phyloP scores from a whole-genome alignment of 2,797 vertebrate species.

The Argya squamiceps region DNA sequence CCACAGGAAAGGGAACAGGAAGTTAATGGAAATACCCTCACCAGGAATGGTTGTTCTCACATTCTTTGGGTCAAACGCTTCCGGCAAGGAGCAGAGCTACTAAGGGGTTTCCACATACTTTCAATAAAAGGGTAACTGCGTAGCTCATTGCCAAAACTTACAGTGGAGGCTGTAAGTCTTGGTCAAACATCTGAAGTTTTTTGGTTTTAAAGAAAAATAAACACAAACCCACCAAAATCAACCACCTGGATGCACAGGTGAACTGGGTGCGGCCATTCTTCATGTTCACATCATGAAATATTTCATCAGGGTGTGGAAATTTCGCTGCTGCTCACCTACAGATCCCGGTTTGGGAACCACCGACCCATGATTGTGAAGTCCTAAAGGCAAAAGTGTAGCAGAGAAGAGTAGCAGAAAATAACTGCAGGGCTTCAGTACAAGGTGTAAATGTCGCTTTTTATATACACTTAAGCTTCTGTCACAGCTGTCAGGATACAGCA shows the following conservation, averaged over 20 bases:
- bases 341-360: neutral
- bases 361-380: fast-evolving
- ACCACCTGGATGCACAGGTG: neutral
- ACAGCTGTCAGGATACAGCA: neutral
- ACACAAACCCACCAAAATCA: neutral
- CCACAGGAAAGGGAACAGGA: neutral
- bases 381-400: neutral
- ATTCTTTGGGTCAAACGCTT: fast-evolving
- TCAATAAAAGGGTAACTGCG: fast-evolving
- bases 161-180: neutral
- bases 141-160: neutral
- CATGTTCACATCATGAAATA: fast-evolving
- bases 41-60: neutral
- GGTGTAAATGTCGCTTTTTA: neutral
- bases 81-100: neutral
- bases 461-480: neutral
- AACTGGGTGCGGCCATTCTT: neutral
- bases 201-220: neutral
- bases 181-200: neutral
- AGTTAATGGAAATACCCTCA: fast-evolving
- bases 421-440: neutral
- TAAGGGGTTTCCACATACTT: fast-evolving
- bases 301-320: neutral
- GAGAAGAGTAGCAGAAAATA: neutral
- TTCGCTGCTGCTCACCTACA: neutral